These are phyloP conservation scores for Sebastes diploproa DNA, from an alignment of 2,797 vertebrate genomes.

Conservation along the genomic window DNA sequence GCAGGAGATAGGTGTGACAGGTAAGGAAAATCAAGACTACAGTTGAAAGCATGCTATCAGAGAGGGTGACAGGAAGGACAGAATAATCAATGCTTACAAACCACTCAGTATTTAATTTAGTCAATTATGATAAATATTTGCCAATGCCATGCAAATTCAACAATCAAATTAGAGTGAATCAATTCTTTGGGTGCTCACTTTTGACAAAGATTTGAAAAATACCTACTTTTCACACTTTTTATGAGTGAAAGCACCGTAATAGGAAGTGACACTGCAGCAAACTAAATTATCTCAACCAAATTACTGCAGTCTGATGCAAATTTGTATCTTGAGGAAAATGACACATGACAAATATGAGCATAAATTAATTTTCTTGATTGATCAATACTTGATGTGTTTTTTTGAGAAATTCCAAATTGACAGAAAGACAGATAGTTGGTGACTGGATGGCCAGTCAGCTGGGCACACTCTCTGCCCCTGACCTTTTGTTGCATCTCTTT, in stretches of 20 bases:
- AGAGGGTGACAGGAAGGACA: conserved; percentile 26
- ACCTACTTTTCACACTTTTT: background rate
- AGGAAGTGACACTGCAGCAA: background rate
- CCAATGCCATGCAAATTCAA: conserved; percentile 65
- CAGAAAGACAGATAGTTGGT: conserved; percentile 63
- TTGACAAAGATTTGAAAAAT: conserved; percentile 8
- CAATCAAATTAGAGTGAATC: conserved; percentile 11
- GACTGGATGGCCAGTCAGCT: conserved; percentile 56
- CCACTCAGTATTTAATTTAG: conserved; percentile 18
- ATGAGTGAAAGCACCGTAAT: background rate
- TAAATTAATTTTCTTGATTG: conserved; percentile 48
- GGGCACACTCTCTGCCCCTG: conserved; percentile 80
- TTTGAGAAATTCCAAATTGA: conserved; percentile 57
- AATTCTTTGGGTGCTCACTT: background rate
- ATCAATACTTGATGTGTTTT: conserved; percentile 27
- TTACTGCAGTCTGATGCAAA: conserved; percentile 21
- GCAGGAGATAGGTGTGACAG: conserved; percentile 9
- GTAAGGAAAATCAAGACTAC: conserved; percentile 20
- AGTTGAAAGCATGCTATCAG: conserved; percentile 55
- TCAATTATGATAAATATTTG: conserved; percentile 45
- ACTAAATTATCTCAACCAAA: conserved; percentile 23
- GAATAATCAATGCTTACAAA: conserved; percentile 49
- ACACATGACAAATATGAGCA: conserved; percentile 42
- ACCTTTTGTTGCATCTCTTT: conserved; percentile 94
- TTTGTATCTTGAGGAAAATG: conserved; percentile 25